These are phyloP conservation scores for Cryptus viduatorius DNA, from an alignment of 2,888 invertebrate species.

Conservation along the genomic window DNA sequence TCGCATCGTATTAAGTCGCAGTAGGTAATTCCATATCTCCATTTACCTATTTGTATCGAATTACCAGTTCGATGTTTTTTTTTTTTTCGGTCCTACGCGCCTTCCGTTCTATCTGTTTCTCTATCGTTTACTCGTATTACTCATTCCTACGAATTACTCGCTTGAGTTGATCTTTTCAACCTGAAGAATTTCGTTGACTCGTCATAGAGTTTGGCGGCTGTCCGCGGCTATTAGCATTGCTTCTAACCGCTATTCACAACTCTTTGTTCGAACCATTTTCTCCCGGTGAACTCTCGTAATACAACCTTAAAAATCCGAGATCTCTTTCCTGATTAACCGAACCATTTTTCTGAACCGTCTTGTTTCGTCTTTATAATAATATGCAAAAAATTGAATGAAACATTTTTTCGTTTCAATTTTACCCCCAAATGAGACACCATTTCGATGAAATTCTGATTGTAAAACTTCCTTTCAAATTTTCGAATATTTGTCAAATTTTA, in stretches of 20 bases:
- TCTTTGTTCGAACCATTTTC: slow-evolving; percentile 10
- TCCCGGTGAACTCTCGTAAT: not conserved
- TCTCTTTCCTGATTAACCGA: no score
- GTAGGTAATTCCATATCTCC: slow-evolving; percentile 80
- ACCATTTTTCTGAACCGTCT: no score
- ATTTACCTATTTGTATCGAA: slow-evolving; percentile 76
- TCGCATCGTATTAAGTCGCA: slow-evolving; percentile 78
- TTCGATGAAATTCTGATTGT: no score
- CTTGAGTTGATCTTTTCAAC: slow-evolving; percentile 71
- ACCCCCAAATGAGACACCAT: not conserved
- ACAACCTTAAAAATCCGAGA: not conserved
- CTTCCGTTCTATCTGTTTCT: slow-evolving; percentile 8
- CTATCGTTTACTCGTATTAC: slow-evolving; percentile 27
- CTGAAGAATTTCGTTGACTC: slow-evolving; percentile 20
- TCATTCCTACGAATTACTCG: slow-evolving; percentile 74
- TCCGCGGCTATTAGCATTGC: not conserved
- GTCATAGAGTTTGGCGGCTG: slow-evolving; percentile 46
- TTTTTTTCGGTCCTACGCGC: not conserved
- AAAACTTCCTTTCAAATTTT: no score
- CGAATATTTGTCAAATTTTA: no score
- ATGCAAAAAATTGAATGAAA: no score
- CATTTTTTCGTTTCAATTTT: not conserved
- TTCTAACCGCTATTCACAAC: not conserved
- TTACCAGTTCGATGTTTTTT: slow-evolving; percentile 70
- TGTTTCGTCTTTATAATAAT: no score